Evolutionary conservation across 2,888 invertebrate species (phyloP).

Genomic region (Alsophila aescularia): DNA sequence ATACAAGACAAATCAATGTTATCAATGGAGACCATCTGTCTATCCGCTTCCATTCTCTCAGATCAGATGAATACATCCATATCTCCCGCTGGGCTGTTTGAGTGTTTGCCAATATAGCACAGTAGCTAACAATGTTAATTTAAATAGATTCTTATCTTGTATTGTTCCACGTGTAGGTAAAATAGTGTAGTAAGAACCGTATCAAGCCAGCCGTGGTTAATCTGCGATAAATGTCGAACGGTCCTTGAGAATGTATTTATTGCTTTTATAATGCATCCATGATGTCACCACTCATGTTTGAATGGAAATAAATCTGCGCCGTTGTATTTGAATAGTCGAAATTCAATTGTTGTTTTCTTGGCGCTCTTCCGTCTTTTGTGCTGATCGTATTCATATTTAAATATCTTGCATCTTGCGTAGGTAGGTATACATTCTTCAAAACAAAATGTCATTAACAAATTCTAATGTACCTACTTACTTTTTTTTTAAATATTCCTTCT

Average conservation of each 20-base stretch:
- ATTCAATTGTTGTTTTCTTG: slow-evolving; percentile 16
- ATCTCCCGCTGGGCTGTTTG: slow-evolving; percentile 10
- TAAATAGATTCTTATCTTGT: slow-evolving; percentile 55
- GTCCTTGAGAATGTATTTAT: slow-evolving; percentile 57
- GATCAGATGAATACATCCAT: slow-evolving; percentile 18
- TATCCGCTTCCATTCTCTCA: slow-evolving; percentile 22
- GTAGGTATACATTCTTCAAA: neutral
- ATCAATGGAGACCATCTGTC: slow-evolving; percentile 28
- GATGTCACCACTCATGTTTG: slow-evolving; percentile 31
- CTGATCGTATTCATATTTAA: slow-evolving; percentile 1
- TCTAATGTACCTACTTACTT: too few species aligned
- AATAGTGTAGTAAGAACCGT: slow-evolving; percentile 49
- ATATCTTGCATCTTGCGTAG: neutral
- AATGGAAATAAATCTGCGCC: slow-evolving; percentile 31
- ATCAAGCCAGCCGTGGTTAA: slow-evolving; percentile 63
- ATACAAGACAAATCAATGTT: slow-evolving; percentile 19
- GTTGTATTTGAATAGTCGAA: slow-evolving; percentile 23
- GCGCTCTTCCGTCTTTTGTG: slow-evolving; percentile 11
- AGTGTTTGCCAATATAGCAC: slow-evolving; percentile 42
- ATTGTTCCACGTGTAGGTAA: slow-evolving; percentile 48
- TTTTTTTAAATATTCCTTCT: too few species aligned
- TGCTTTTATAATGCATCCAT: slow-evolving; percentile 40
- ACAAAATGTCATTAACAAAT: neutral
- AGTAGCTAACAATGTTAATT: slow-evolving; percentile 43
- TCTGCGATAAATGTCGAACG: slow-evolving; percentile 63